phyloP scores from a whole-genome alignment of 2,888 invertebrate genomes.

The Liodrosophila aerea region DNA sequence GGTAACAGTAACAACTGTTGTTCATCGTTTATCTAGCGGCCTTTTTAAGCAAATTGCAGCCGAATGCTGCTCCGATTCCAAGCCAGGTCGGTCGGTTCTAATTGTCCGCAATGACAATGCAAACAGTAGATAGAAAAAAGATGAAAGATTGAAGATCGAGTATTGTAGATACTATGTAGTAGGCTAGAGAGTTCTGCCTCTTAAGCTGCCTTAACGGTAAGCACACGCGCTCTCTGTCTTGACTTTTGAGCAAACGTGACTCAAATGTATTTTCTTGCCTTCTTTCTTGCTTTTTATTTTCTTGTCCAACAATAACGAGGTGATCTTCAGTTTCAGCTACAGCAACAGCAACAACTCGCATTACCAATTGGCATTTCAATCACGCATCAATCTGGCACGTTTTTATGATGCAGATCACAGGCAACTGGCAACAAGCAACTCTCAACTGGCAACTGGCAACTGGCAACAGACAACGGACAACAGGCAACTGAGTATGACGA shows the following conservation, averaged over 20 bases:
- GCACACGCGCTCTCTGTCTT: slow-evolving; percentile 41
- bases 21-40: slow-evolving; percentile 65
- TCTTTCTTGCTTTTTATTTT: slow-evolving; percentile 5
- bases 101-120: slow-evolving; percentile 70
- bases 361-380: slow-evolving; percentile 78
- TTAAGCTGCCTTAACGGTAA: slow-evolving; percentile 60
- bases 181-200: slow-evolving; percentile 27
- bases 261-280: slow-evolving; percentile 8
- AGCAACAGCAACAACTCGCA: slow-evolving; percentile 23
- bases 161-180: slow-evolving; percentile 29
- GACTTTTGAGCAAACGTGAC: slow-evolving; percentile 30
- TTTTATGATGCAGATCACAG: slow-evolving; percentile 79
- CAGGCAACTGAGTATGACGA: slow-evolving; percentile 52
- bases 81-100: slow-evolving; percentile 45
- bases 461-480: slow-evolving; percentile 30
- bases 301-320: slow-evolving; percentile 29
- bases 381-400: slow-evolving; percentile 82
- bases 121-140: slow-evolving; percentile 20
- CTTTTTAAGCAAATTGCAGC: slow-evolving; percentile 62
- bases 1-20: slow-evolving; percentile 55
- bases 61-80: slow-evolving; percentile 40
- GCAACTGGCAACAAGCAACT: slow-evolving; percentile 21
- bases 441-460: slow-evolving; percentile 23
- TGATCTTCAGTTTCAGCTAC: slow-evolving; percentile 28
- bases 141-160: not conserved